These are phyloP conservation scores for Aphelenchoides besseyi DNA, from an alignment of 1,140 invertebrate genomes.

Conservation along the genomic window DNA sequence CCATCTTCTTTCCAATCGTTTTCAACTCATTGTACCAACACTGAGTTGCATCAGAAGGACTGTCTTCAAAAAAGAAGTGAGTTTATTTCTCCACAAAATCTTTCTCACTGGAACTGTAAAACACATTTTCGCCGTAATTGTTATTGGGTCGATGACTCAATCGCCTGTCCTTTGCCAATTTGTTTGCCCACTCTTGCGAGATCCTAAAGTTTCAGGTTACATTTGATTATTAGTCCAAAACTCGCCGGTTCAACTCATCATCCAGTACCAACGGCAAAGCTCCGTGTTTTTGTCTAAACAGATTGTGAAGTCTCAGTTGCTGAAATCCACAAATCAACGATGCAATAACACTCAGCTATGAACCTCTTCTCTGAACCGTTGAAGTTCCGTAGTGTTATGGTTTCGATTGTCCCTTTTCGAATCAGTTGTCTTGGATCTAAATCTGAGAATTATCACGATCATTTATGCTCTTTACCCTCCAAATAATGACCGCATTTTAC, in stretches of 20 bases:
- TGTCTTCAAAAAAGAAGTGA: background rate
- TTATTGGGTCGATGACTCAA: background rate
- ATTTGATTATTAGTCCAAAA: background rate
- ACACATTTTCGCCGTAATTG: background rate
- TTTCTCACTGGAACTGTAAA: background rate
- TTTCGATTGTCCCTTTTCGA: no score
- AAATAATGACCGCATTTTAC: no score
- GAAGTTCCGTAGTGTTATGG: no score
- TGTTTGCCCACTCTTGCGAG: background rate
- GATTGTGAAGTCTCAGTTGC: background rate
- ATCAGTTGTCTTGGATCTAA: no score
- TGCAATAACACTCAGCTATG: no score
- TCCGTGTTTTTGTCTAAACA: background rate
- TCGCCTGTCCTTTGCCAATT: background rate
- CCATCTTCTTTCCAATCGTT: background rate
- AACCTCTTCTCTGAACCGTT: no score
- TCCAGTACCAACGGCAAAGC: background rate
- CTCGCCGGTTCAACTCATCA: constrained; percentile 1
- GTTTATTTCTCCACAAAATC: background rate
- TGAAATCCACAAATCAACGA: no score
- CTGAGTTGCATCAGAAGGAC: background rate
- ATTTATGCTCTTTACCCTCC: no score
- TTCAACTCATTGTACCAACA: constrained; percentile 5
- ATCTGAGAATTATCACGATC: no score
- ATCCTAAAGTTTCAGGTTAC: background rate